Base-by-base conservation (phyloP, 2,888 invertebrate genomes). In the Elmis aenea region DNA sequence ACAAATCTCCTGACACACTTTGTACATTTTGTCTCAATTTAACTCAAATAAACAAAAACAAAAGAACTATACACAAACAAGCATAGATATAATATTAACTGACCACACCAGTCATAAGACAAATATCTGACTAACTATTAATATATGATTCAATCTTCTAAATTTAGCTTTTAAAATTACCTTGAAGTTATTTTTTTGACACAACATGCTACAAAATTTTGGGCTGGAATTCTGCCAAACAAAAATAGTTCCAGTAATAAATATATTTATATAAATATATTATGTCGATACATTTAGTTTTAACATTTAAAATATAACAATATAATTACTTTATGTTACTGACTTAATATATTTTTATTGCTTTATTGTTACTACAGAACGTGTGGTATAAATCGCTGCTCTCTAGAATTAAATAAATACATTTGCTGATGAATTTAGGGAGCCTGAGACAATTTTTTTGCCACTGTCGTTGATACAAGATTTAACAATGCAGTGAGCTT, bases 1-100 rank as follows among this genome's bases (percentile, higher is more conserved):
- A 46, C 57, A 55, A 45, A 67, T 66, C 47, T 67, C 64, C 46
- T 65, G 66, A 45, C 55, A 64, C 48, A 63, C 65, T 59, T 65
- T 66, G 50, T 62, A 62, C 62, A 62, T 61, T 54, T 46, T 48
- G 15, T 25, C 5, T n/a, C 11, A 11, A 42, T 45, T 47, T 42
- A 38, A 42, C 46, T 41, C 39, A 38, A 33, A 45, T 42, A 41
- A 44, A 46, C 36, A 39, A 48, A 55, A 52, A 48, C 48, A 54
- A 51, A 44, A 43, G 13, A 18, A 4, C 16, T 28, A 18, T 25
- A 30, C 46, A 38, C 45, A 31, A 41, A 52, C 44, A 46, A 37
- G 45, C 41, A 50, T 47, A 40, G 47, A 46, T 46, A 44, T 51
- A 47, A 47, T 49, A 46, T 46, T 36, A 36, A 47, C 45, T 43